These are phyloP conservation scores for Lordiphosa fenestrarum DNA, from an alignment of 2,888 invertebrate genomes.

Conservation along the genomic window DNA sequence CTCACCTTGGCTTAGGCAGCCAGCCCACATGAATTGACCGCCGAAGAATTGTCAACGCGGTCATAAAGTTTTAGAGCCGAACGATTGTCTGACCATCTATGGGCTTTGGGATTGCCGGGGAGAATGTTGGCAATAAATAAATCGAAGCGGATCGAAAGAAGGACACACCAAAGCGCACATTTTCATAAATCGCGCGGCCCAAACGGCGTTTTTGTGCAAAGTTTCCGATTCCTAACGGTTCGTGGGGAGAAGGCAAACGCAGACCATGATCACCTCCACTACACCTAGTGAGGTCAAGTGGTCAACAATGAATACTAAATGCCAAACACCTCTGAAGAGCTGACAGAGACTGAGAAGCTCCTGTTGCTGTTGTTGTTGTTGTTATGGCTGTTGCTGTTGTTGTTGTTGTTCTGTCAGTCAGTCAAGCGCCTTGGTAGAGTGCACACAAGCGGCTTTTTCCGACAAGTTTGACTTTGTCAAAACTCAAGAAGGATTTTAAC, in stretches of 20 bases:
- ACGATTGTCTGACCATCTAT: slow-evolving; percentile 39
- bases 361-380: slow-evolving; percentile 12
- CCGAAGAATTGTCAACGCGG: slow-evolving; percentile 47
- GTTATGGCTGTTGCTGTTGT: slow-evolving; percentile 3
- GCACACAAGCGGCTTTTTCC: slow-evolving; percentile 28
- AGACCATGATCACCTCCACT: slow-evolving; percentile 3
- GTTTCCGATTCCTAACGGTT: slow-evolving; percentile 35
- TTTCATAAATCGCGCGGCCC: slow-evolving; percentile 59
- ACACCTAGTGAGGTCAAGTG: slow-evolving; percentile 54
- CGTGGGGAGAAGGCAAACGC: slow-evolving; percentile 3
- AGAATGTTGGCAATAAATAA: slow-evolving; percentile 55
- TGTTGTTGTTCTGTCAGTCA: slow-evolving; percentile 34
- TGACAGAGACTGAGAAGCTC: slow-evolving; percentile 26
- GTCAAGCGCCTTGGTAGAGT: slow-evolving; percentile 47
- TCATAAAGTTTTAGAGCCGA: slow-evolving; percentile 60
- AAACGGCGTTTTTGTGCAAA: slow-evolving; percentile 68
- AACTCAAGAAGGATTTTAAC: slow-evolving; percentile 47
- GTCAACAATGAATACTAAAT: slow-evolving; percentile 62
- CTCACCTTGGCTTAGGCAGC: neutral
- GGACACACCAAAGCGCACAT: slow-evolving; percentile 54
- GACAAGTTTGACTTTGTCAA: slow-evolving; percentile 63
- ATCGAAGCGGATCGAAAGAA: slow-evolving; percentile 55
- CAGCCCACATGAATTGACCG: slow-evolving; percentile 31
- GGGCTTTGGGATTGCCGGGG: slow-evolving; percentile 17
- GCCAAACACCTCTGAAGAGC: slow-evolving; percentile 49